Evolutionary conservation across 2,888 invertebrate genomes (phyloP), one percentile per base, ranked within the genome.

Genomic region (Archips crataeganus): DNA sequence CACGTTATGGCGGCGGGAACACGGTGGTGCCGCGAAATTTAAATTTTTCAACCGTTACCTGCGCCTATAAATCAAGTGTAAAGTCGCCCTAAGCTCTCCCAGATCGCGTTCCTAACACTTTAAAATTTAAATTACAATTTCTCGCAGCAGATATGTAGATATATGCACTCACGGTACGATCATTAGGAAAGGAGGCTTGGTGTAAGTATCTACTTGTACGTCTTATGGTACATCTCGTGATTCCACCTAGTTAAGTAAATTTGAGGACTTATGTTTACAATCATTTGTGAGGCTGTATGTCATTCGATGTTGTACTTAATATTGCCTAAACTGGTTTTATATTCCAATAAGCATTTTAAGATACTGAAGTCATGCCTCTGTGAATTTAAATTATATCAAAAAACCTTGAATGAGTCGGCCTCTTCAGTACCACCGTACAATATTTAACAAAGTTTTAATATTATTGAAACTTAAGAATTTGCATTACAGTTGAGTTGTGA

Each of bases 11-110:
- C 80, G 81, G 81, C 81, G 84, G 79, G 84, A 83, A 83, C 83
- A 84, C 84, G 82, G 78, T 76, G 23, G 81, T 80, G 82, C 84
- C 76, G 82, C 76, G 77, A 87, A 93, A 93, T 93, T 93, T 93
- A 86, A 94, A 93, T 93, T 91, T 94, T 93, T 92, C 91, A 84
- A 89, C 92, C 89, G 90, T 93, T 93, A 92, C 92, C 92, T 93
- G 89, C 79, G 90, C 87, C 90, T 92, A 92, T 94, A 94, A 94
- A 94, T 94, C 93, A 93, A 87, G 82, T 82, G 89, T 79, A 90
- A 90, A 91, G 91, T 90, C 92, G 85, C 88, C 86, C 82, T 92
- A 92, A 93, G 93, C 92, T 90, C 91, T 87, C 78, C 79, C 83
- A 85, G 90, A 90, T 89, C 88, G 89, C 87, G 87, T 86, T 84